Percentiles rank a stretch among this genome's conserved stretches.
Evolutionary conservation across 2,797 vertebrate genomes (phyloP).

Genomic region (Falco columbarius): DNA sequence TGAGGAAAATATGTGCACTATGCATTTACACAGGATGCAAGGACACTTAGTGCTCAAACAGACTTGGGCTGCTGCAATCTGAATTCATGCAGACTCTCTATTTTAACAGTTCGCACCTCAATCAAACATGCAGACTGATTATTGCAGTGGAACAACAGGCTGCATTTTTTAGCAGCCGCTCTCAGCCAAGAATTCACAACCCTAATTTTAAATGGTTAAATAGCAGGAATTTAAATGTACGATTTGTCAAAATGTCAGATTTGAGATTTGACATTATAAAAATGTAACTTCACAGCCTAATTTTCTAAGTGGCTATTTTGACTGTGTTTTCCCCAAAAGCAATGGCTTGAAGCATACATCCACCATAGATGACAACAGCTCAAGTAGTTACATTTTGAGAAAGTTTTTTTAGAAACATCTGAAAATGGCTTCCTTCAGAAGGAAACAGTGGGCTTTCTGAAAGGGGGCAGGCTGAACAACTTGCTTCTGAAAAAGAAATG

Average conservation of each 20-base stretch:
- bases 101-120: neutral
- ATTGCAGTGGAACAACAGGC: neutral
- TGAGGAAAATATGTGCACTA: neutral
- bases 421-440: neutral
- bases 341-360: neutral
- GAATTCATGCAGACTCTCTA: neutral
- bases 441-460: neutral
- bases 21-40: accelerated
- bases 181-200: neutral
- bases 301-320: neutral
- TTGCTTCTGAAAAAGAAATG: neutral
- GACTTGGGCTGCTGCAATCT: neutral
- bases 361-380: neutral
- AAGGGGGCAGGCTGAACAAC: neutral
- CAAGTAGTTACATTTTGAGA: neutral
- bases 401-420: neutral
- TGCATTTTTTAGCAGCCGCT: neutral
- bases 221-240: neutral
- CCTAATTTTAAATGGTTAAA: neutral
- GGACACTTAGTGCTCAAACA: neutral
- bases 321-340: neutral
- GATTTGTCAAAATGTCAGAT: neutral
- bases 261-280: neutral
- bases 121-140: neutral
- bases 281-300: neutral